Evolutionary conservation across 2,888 invertebrate genomes (phyloP).

Genomic region (Pomacea canaliculata): DNA sequence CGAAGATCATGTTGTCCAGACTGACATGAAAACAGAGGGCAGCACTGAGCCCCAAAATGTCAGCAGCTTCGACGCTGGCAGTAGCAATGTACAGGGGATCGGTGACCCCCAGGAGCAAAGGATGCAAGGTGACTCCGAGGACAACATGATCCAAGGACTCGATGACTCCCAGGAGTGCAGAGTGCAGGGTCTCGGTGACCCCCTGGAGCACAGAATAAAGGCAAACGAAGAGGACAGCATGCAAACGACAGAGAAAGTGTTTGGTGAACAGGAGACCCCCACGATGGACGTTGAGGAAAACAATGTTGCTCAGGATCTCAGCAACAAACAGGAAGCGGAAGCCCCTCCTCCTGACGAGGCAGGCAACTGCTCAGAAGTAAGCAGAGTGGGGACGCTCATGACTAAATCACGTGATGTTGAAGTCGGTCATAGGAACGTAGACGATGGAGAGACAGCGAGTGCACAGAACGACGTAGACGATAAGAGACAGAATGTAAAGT

Average conservation of each 20-base stretch:
- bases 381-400: no score
- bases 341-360: no score
- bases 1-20: not conserved
- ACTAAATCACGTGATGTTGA: no score
- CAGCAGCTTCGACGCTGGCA: no score
- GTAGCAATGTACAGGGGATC: no score
- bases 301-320: slow-evolving; percentile 1
- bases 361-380: no score
- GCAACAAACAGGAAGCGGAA: slow-evolving; percentile 6
- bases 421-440: no score
- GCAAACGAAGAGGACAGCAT: slow-evolving; percentile 24
- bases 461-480: no score
- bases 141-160: not conserved
- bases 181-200: not conserved
- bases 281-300: slow-evolving; percentile 35
- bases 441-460: no score
- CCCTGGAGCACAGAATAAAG: not conserved
- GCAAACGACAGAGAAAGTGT: slow-evolving; percentile 36
- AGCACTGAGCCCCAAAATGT: no score
- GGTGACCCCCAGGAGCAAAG: not conserved
- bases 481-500: no score
- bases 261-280: slow-evolving; percentile 36
- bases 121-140: not conserved
- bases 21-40: no score
- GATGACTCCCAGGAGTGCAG: not conserved